Base-by-base conservation (phyloP, 2,113 vertebrate species). In the Psittacus erithacus region DNA sequence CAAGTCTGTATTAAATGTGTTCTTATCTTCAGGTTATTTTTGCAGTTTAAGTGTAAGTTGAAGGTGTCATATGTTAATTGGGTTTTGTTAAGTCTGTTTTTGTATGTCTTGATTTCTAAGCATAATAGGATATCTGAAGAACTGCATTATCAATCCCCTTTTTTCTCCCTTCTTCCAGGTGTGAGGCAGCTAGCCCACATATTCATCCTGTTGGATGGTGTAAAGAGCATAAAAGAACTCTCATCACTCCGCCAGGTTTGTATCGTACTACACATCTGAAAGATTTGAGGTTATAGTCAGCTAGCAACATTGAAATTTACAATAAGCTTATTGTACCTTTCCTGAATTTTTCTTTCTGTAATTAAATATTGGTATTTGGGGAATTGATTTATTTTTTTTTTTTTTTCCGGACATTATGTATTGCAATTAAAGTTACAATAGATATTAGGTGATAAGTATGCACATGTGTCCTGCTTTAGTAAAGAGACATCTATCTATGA, bases 151-250 rank as follows among this genome's bases (percentile, higher is more conserved):
- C 19, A 82, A 13, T 27, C 10, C 17, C 3, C 69, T 20, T 92
- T 31, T 94, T 82, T 59, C 17, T 33, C 33, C 46, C 13, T 23
- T 90, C 14, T 31, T 95, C 22, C 88, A 99, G 98, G 98, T 99
- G 98, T 96, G 98, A 99, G 95, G 98, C 98, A 46, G 98, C 98
- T 33, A 98, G 98, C 88, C 98, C 98, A 47, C 98, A 99, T 87
- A 99, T 99, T 88, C 98, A 99, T 95, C 98, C 98, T 5, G 98
- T 99, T 73, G 98, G 98, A 57, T 99, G 98, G 98, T 99, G 98
- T 97, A 98, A 98, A 94, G 98, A 99, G 91, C 98, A 99, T 62
- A 97, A 98, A 95, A 98, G 97, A 92, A 98, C 97, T 33, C 98
- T 99, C 17, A 98, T 98, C 78, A 98, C 98, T 3, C 98, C 98